Conservation (phyloP, 2,113 vertebrate species). For the Numida meleagris region DNA sequence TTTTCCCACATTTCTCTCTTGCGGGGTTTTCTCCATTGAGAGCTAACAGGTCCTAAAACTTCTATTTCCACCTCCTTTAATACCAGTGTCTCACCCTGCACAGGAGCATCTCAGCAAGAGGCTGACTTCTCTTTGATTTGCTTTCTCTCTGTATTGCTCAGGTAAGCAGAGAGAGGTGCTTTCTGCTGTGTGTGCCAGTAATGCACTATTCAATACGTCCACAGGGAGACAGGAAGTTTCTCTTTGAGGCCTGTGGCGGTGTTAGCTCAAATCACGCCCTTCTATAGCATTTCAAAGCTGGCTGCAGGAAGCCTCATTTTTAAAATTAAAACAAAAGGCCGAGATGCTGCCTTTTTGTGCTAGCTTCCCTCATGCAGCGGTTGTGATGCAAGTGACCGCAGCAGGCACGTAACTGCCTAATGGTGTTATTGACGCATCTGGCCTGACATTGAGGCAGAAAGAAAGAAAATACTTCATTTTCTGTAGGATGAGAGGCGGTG, state of each 20-base stretch:
- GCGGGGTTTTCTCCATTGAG: neutral
- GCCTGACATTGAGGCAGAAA: neutral
- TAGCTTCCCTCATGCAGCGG: neutral
- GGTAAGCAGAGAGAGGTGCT: neutral
- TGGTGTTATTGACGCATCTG: neutral
- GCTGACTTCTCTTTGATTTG: neutral
- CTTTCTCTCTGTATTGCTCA: neutral
- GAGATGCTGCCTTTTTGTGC: neutral
- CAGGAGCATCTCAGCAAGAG: neutral
- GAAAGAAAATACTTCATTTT: neutral
- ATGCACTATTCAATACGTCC: neutral
- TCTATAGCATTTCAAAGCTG: neutral
- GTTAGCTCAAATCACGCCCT: conserved; percentile 29
- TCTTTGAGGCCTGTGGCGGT: neutral
- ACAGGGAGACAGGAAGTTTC: neutral
- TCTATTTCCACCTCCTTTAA: neutral
- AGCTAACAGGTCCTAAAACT: neutral
- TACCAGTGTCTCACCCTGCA: neutral
- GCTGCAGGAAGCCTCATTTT: conserved; percentile 2
- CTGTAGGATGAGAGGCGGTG: too few relatives aligned
- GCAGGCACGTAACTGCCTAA: neutral
- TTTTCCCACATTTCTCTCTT: neutral
- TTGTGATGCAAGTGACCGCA: neutral
- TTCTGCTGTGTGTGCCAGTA: neutral
- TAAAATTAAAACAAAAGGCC: conserved; percentile 20